phyloP scores from a whole-genome alignment of 2,797 vertebrate species.

The Acridotheres tristis region DNA sequence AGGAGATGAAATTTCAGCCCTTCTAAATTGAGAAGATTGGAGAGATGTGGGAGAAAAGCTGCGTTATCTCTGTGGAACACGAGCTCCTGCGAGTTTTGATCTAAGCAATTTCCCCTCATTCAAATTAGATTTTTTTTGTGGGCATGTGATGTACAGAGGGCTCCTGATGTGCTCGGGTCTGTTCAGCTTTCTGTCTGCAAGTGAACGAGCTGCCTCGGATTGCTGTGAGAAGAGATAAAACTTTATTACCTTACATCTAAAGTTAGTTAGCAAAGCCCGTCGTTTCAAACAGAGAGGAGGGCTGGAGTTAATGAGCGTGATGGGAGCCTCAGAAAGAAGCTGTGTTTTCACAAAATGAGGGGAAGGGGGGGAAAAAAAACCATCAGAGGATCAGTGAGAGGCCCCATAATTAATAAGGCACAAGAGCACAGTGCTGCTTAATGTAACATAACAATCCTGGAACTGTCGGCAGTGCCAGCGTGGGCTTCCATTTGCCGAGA shows the following conservation, averaged over 20 bases:
- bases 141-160: not conserved
- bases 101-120: not conserved
- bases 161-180: not conserved
- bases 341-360: slow-evolving; percentile 43
- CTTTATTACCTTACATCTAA: slow-evolving; percentile 63
- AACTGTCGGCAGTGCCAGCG: slow-evolving; percentile 74
- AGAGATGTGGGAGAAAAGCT: not conserved
- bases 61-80: not conserved
- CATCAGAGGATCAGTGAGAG: slow-evolving; percentile 63
- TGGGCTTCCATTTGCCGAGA: slow-evolving; percentile 68
- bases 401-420: slow-evolving; percentile 73
- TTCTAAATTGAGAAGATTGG: not conserved
- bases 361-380: not conserved
- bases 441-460: slow-evolving; percentile 81
- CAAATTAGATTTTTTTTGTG: not conserved
- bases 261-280: slow-evolving; percentile 68
- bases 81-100: not conserved
- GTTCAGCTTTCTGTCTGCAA: slow-evolving; percentile 41
- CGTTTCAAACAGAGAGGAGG: slow-evolving; percentile 62
- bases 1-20: not conserved
- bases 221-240: slow-evolving; percentile 71
- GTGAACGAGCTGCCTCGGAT: slow-evolving; percentile 37
- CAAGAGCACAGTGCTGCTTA: slow-evolving; percentile 77
- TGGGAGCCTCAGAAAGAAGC: slow-evolving; percentile 42
- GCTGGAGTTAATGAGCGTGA: slow-evolving; percentile 72